Evolutionary conservation across 2,113 vertebrate genomes (phyloP), one percentile per base, ranked within the genome.

Genomic region (Paralichthys olivaceus): DNA sequence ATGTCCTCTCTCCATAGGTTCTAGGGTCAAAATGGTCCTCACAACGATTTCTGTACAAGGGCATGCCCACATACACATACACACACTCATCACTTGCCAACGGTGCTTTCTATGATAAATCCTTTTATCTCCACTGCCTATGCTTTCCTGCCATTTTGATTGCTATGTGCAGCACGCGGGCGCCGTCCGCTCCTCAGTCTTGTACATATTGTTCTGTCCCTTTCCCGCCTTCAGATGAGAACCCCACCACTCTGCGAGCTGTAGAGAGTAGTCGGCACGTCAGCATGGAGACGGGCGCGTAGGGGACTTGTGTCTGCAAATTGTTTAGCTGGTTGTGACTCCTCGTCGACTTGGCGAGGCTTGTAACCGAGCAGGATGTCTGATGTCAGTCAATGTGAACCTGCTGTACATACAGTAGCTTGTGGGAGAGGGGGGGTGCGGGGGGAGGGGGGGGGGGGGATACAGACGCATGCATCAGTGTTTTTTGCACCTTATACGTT

Each of bases 401-500:
- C 57, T 84, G 72, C 71, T 89, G 75, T 88, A 84, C 71, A 85
- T 49, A 32, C 19, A 26, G 86, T 84, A 66, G 83, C 40, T 47
- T 60, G 40, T 47, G 14, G 22, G 61, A 34, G 20, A 17, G 15
- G 4, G 13, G 20, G 20, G 4, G 40, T 5, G 25, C 23, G 34
- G 49, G 37, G 20, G 15, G 2, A 22, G 19, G 9, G 22, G 45
- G 7, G 57, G 47, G 43, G 56, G 26, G 25, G 59, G 22, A 12
- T 53, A 55, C 47, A 25, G 71, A 25, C 34, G 63, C 58, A 76
- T 58, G 56, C 56, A 58, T 58, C 62, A 75, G 47, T 91, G 82
- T 92, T 91, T 93, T 93, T 91, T 88, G 94, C 93, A 94, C 94
- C 93, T 94, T 94, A 94, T 84, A 73, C 53, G 32, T 91, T 87